Conservation (phyloP, 2,113 vertebrate genomes). For the Corynorhinus townsendii region DNA sequence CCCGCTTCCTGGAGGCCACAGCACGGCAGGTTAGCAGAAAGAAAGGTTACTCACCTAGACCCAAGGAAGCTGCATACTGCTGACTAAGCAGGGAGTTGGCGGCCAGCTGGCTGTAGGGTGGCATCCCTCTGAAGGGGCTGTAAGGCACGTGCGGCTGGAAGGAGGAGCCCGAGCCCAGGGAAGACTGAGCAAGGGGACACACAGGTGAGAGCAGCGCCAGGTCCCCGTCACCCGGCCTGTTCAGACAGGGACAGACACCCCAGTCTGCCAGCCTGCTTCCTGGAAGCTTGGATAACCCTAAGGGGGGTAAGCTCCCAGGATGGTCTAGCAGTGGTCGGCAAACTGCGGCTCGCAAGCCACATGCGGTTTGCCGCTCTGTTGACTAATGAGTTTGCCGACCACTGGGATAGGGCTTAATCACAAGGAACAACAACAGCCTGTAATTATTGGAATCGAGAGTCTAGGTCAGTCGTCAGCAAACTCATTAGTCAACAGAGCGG, state of each 20-base stretch:
- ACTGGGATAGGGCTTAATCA: too few relatives aligned
- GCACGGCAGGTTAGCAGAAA: background rate
- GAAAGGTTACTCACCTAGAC: conserved; percentile 87
- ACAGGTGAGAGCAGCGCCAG: conserved; percentile 9
- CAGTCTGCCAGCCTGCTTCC: background rate
- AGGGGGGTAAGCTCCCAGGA: background rate
- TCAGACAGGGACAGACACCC: background rate
- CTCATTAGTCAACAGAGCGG: too few relatives aligned
- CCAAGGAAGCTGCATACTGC: conserved; percentile 91
- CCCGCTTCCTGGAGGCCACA: background rate
- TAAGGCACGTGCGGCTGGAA: conserved; percentile 88
- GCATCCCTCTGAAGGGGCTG: conserved; percentile 90
- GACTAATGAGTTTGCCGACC: too few relatives aligned
- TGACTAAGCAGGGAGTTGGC: conserved; percentile 91
- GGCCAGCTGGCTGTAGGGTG: conserved; percentile 90
- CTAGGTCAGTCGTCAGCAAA: too few relatives aligned
- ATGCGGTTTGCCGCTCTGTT: too few relatives aligned
- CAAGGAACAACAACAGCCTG: too few relatives aligned
- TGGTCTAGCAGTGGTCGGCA: too few relatives aligned
- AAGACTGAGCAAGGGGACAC: conserved; percentile 86
- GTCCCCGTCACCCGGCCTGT: background rate
- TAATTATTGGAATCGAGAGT: too few relatives aligned
- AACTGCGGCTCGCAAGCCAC: too few relatives aligned
- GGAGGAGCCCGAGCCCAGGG: conserved; percentile 86
- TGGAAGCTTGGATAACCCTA: accelerated